Evolutionary conservation across 2,888 invertebrate genomes (phyloP), one percentile per base, ranked within the genome.

Genomic region (Bedellia somnulentella): DNA sequence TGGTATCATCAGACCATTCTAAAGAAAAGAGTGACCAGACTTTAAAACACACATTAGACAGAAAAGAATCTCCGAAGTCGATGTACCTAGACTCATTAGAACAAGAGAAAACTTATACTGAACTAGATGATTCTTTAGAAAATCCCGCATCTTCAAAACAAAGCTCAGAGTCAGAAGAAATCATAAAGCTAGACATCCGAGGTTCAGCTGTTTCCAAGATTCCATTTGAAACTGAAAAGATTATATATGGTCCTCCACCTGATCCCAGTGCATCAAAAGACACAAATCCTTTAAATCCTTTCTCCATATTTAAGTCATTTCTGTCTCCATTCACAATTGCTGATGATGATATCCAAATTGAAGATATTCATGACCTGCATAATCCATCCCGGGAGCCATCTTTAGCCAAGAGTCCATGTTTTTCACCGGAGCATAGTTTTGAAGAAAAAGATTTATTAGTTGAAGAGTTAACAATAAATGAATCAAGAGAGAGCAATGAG

Each of bases 101-200:
- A n/a, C n/a, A n/a, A n/a, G n/a, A n/a, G n/a, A n/a, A n/a, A n/a
- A n/a, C n/a, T n/a, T n/a, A n/a, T n/a, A n/a, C n/a, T n/a, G n/a
- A n/a, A n/a, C n/a, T n/a, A n/a, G n/a, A 18, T 18, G 18, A 18
- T 23, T 10, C 24, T 10, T 11, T 24, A 2, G 24, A 26, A 14
- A 26, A 12, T 6, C 13, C 6, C 15, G 26, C 12, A 15, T 15
- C 26, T 13, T 6, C 10, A 15, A 14, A 9, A 15, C n/a, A 16
- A 13, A 9, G 16, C 14, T 64, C 70, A 27, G 60, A 50, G 1
- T 77, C 77, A 17, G 76, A 77, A 37, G 76, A 77, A 40, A 66
- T 77, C 5, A 76, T 77, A 29, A 75, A 73, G 36, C 38, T 77
- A 33, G 77, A 77, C 43, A 76, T 77, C 21, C 50, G 77, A 48